phyloP scores from a whole-genome alignment of 1,140 invertebrate genomes.

The Pogonus chalceus region DNA sequence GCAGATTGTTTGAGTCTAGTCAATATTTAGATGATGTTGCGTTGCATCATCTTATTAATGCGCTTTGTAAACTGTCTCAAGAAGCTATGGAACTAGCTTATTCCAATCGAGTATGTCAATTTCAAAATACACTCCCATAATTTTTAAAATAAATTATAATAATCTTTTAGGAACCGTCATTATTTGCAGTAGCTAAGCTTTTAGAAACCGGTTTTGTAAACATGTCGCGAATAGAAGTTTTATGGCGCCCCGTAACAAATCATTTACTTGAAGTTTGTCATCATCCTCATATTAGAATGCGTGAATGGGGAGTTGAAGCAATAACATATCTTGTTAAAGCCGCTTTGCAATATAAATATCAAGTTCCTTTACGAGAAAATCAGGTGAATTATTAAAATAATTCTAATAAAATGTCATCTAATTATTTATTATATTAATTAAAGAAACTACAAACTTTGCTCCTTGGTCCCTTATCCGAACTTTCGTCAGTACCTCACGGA shows the following conservation, averaged over 20 bases:
- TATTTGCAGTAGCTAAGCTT: constrained; percentile 95
- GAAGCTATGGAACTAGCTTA: constrained; percentile 97
- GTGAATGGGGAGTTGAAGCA: constrained; percentile 96
- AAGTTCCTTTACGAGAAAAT: constrained; percentile 73
- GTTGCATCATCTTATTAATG: constrained; percentile 92
- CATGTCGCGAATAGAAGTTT: constrained; percentile 82
- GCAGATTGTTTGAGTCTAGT: constrained; percentile 87
- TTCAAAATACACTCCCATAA: neutral
- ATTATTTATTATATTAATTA: constrained; percentile 27
- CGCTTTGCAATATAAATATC: constrained; percentile 80
- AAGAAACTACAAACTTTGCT: constrained; percentile 73
- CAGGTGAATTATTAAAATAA: constrained; percentile 44
- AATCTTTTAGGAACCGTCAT: constrained; percentile 71
- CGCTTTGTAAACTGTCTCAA: constrained; percentile 88
- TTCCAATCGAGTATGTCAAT: constrained; percentile 57
- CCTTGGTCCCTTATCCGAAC: constrained; percentile 77
- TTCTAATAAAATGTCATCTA: neutral
- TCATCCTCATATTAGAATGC: constrained; percentile 88
- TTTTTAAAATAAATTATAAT: neutral
- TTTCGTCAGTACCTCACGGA: constrained; percentile 78
- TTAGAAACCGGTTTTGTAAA: constrained; percentile 94
- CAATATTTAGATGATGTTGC: constrained; percentile 90
- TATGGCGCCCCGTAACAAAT: constrained; percentile 94
- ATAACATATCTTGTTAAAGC: constrained; percentile 90
- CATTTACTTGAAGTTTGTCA: constrained; percentile 93